Conservation (phyloP, 2,113 vertebrate genomes). For the Neodon shergylaensis region DNA sequence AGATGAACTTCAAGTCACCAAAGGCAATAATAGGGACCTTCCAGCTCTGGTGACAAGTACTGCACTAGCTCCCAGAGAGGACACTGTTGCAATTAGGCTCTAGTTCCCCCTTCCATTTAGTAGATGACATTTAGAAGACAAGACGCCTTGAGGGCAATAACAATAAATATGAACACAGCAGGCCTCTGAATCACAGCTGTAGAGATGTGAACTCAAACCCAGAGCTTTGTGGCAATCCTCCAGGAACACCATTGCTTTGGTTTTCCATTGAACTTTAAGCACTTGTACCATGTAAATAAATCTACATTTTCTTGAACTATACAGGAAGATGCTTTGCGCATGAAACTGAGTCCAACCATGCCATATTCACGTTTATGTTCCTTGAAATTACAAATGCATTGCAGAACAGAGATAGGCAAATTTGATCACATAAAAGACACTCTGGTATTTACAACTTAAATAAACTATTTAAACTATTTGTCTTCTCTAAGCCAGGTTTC, state of each 20-base stretch:
- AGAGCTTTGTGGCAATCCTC: not conserved
- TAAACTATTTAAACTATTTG: not conserved
- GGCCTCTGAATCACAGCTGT: not conserved
- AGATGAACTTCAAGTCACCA: not conserved
- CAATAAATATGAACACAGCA: not conserved
- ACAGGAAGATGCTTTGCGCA: not conserved
- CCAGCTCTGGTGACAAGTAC: not conserved
- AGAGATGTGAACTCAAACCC: not conserved
- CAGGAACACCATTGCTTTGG: not conserved
- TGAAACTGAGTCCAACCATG: not conserved
- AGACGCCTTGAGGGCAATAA: not conserved
- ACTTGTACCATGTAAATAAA: not conserved
- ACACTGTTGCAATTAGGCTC: no score
- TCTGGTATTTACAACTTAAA: not conserved
- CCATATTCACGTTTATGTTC: not conserved
- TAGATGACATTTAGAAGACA: not conserved
- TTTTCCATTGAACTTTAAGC: not conserved
- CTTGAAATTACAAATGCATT: not conserved
- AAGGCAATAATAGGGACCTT: not conserved
- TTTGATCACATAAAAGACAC: not conserved
- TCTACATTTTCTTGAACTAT: not conserved
- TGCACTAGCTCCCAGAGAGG: not conserved
- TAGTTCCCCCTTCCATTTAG: rapidly evolving
- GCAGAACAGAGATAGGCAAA: not conserved
- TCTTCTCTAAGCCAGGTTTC: not conserved